These are phyloP conservation scores for Ophion ellenae DNA, from an alignment of 2,888 invertebrate genomes.

Conservation along the genomic window DNA sequence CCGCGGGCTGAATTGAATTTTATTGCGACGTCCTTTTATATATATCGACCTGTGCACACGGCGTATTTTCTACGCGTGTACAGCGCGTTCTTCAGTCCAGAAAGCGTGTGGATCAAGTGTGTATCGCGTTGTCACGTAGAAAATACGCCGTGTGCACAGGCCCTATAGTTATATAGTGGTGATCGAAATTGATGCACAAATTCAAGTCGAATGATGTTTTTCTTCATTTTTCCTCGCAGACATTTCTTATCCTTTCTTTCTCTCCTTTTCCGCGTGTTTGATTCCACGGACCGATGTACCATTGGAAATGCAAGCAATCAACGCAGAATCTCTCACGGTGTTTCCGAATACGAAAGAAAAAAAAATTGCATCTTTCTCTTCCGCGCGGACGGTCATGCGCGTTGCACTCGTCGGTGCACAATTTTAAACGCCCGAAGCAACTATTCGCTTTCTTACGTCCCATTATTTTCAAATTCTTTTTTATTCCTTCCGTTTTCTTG, in stretches of 20 bases:
- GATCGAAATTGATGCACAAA: conserved; percentile 74
- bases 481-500: neutral
- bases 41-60: neutral
- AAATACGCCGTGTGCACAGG: no score
- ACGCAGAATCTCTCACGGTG: neutral
- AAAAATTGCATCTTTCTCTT: neutral
- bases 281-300: conserved; percentile 73
- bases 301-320: conserved; percentile 81
- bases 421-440: neutral
- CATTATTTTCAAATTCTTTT: neutral
- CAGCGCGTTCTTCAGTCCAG: no score
- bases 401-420: neutral
- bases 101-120: no score
- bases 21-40: neutral
- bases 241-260: conserved; percentile 2
- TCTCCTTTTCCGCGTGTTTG: neutral
- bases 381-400: neutral
- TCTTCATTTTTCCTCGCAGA: conserved; percentile 8
- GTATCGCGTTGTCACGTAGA: no score
- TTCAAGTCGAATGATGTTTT: conserved; percentile 75
- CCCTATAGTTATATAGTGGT: conserved; percentile 56
- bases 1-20: neutral
- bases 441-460: neutral
- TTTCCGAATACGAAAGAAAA: neutral
- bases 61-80: no score